A percentile compares a stretch with the other conserved stretches of the same genome.
phyloP scores from a whole-genome alignment of 2,888 invertebrate species.

The Andrena bicolor region DNA sequence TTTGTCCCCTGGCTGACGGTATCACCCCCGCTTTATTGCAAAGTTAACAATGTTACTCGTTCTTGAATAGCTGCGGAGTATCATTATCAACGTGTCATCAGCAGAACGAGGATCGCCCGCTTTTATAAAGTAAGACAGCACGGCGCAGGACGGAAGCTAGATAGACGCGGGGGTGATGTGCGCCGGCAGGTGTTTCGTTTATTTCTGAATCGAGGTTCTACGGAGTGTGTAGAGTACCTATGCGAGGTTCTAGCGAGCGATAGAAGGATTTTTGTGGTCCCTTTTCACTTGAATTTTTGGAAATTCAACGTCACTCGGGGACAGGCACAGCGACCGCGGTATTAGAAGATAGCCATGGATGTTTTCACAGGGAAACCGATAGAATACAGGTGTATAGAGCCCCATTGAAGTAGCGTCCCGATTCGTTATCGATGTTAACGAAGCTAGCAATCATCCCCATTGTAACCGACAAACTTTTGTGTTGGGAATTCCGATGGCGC shows the following conservation, averaged over 20 bases:
- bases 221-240: too few relatives aligned
- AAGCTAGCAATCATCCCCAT: slow-evolving; percentile 26
- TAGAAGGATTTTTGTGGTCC: neutral
- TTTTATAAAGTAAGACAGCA: slow-evolving; percentile 72
- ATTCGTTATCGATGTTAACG: slow-evolving; percentile 34
- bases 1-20: slow-evolving; percentile 41
- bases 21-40: slow-evolving; percentile 78
- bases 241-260: neutral
- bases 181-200: slow-evolving; percentile 47
- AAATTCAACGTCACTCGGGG: neutral
- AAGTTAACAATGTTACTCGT: slow-evolving; percentile 84
- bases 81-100: slow-evolving; percentile 84
- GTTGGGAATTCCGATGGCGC: slow-evolving; percentile 47
- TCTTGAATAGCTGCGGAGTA: slow-evolving; percentile 81
- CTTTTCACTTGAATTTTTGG: neutral
- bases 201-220: slow-evolving; percentile 13
- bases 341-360: neutral
- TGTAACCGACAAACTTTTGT: slow-evolving; percentile 34
- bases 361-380: neutral
- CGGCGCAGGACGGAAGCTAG: slow-evolving; percentile 52
- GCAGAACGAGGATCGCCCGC: slow-evolving; percentile 76
- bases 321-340: neutral
- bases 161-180: slow-evolving; percentile 42
- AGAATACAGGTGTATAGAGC: neutral
- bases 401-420: neutral